A percentile compares a stretch with the other conserved stretches of the same genome.
Evolutionary conservation across 2,888 invertebrate genomes (phyloP).

Genomic region (Acheta domesticus): DNA sequence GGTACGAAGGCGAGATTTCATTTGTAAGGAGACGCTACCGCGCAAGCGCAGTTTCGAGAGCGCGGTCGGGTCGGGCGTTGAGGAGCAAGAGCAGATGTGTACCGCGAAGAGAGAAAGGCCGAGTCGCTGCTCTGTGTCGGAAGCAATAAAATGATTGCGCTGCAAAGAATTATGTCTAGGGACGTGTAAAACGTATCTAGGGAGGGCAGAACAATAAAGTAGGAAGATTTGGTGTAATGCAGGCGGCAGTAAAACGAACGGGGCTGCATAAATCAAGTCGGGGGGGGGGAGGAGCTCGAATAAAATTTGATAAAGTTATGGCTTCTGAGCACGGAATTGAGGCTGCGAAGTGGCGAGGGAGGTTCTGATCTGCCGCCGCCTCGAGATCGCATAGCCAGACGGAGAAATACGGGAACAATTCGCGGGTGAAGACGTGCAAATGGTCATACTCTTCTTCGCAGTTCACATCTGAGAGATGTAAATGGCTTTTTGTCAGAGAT

Average conservation of each 20-base stretch:
- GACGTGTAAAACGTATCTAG: neutral
- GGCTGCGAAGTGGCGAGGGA: neutral
- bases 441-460: no score
- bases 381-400: no score
- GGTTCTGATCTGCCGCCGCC: neutral
- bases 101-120: no score
- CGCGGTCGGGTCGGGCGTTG: no score
- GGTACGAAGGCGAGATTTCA: no score
- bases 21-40: no score
- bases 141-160: neutral
- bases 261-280: neutral
- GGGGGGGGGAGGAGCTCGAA: neutral
- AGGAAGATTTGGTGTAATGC: neutral
- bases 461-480: no score
- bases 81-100: no score
- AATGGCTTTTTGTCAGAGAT: no score
- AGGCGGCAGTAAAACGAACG: slow-evolving; percentile 1
- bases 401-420: no score
- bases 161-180: neutral
- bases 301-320: slow-evolving; percentile 1
- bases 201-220: neutral
- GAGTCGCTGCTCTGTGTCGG: neutral
- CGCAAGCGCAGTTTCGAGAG: no score
- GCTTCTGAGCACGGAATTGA: neutral
- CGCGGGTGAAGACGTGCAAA: no score